Conservation (phyloP, 2,797 vertebrate species). For the Sebastes diaconus region DNA sequence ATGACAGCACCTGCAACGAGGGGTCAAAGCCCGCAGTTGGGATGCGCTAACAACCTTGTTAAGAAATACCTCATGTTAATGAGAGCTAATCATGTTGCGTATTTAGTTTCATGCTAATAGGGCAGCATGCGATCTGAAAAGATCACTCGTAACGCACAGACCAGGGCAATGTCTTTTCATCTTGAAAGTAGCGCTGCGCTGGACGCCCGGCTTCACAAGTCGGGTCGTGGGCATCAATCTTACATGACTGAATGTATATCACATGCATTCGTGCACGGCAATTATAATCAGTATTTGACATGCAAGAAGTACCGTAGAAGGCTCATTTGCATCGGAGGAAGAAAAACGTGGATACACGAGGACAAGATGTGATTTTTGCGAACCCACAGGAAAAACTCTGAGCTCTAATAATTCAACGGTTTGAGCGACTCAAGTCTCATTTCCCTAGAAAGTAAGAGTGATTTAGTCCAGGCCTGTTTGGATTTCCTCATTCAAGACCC, state of each 20-base stretch:
- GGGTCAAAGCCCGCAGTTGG: conserved; percentile 39
- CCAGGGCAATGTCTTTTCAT: conserved; percentile 62
- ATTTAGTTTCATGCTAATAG: conserved; percentile 62
- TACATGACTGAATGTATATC: conserved; percentile 27
- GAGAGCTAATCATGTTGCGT: conserved; percentile 59
- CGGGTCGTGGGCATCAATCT: conserved; percentile 7
- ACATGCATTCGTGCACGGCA: conserved; percentile 24
- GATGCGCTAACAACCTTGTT: conserved; percentile 69
- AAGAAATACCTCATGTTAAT: conserved; percentile 68
- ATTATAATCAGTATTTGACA: conserved; percentile 44
- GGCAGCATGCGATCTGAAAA: conserved; percentile 59
- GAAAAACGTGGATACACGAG: conserved; percentile 5
- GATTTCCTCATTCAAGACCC: background rate
- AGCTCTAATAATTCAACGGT: conserved; percentile 24
- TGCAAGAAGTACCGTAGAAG: background rate
- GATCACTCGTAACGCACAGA: conserved; percentile 46
- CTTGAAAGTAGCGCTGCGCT: conserved; percentile 50
- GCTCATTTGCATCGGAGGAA: conserved; percentile 29
- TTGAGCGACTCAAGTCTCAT: conserved; percentile 26
- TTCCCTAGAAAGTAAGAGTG: conserved; percentile 23
- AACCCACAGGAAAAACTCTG: conserved; percentile 9
- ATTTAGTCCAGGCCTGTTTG: conserved; percentile 17
- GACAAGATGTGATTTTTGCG: background rate
- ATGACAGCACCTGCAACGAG: conserved; percentile 63
- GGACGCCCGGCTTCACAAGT: conserved; percentile 25